Percentiles rank a stretch among this genome's conserved stretches.
phyloP scores from a whole-genome alignment of 2,113 vertebrate genomes.

The Uria aalge region DNA sequence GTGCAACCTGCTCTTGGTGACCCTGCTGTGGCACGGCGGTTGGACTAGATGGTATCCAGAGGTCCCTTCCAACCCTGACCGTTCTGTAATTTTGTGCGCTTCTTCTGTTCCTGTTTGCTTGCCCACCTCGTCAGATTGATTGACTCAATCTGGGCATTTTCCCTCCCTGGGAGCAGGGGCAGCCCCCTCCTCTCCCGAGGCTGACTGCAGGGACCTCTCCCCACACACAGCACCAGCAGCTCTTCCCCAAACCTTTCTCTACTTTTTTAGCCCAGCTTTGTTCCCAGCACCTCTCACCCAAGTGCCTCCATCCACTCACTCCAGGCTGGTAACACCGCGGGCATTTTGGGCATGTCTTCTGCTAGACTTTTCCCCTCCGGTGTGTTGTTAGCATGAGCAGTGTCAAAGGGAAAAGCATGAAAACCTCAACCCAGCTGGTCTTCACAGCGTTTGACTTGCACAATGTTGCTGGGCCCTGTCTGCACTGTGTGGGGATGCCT shows the following conservation, averaged over 20 bases:
- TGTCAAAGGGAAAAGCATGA: not conserved
- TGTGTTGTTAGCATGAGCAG: not conserved
- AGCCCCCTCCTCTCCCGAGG: not conserved
- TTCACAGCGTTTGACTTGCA: fast-evolving
- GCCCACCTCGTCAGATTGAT: fast-evolving
- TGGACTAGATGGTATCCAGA: too few species aligned
- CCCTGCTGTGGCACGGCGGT: too few species aligned
- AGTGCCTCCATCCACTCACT: not conserved
- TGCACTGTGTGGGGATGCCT: too few species aligned
- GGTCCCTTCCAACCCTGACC: too few species aligned
- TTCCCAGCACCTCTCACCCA: not conserved
- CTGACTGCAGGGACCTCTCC: not conserved
- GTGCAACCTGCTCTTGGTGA: too few species aligned
- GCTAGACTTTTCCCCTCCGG: not conserved
- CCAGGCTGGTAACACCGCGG: not conserved
- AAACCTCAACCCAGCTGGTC: not conserved
- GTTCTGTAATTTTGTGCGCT: too few species aligned
- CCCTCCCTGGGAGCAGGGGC: not conserved
- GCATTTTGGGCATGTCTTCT: not conserved
- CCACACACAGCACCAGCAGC: not conserved
- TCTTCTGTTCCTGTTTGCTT: not conserved
- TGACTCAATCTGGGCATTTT: too few species aligned
- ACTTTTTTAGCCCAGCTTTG: not conserved
- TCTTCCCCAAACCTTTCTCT: not conserved
- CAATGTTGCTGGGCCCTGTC: fast-evolving